phyloP scores from a whole-genome alignment of 1,140 invertebrate genomes.

The Cyphomyrmex costatus region DNA sequence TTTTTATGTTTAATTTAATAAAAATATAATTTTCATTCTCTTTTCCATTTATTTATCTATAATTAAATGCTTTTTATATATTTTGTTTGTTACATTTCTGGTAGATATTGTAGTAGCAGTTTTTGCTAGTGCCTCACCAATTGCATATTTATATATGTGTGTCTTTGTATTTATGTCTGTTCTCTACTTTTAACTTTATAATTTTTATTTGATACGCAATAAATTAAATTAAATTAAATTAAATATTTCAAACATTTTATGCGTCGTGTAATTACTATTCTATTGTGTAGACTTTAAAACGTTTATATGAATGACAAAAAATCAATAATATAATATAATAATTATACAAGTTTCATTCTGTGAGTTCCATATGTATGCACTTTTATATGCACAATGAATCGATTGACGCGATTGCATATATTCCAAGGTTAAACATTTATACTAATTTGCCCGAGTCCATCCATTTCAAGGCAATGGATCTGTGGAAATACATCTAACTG shows the following conservation, averaged over 20 bases:
- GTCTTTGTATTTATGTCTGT: too few relatives aligned
- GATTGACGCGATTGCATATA: not conserved
- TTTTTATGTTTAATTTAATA: not conserved
- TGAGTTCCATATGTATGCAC: not conserved
- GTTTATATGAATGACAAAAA: not conserved
- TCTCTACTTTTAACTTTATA: too few relatives aligned
- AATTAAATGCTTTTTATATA: not conserved
- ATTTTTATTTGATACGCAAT: too few relatives aligned
- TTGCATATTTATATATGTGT: too few relatives aligned
- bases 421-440: not conserved
- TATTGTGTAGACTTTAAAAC: not conserved
- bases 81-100: too few relatives aligned
- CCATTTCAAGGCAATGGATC: not conserved
- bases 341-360: not conserved
- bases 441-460: not conserved
- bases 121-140: too few relatives aligned
- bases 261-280: not conserved
- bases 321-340: not conserved
- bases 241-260: not conserved
- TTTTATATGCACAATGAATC: not conserved
- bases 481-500: slow-evolving; percentile 10
- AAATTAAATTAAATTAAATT: too few relatives aligned
- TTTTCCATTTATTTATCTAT: not conserved
- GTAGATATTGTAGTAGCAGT: too few relatives aligned
- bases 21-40: not conserved